These are phyloP conservation scores for Perognathus longimembris DNA, from an alignment of 2,113 vertebrate species.

Conservation along the genomic window DNA sequence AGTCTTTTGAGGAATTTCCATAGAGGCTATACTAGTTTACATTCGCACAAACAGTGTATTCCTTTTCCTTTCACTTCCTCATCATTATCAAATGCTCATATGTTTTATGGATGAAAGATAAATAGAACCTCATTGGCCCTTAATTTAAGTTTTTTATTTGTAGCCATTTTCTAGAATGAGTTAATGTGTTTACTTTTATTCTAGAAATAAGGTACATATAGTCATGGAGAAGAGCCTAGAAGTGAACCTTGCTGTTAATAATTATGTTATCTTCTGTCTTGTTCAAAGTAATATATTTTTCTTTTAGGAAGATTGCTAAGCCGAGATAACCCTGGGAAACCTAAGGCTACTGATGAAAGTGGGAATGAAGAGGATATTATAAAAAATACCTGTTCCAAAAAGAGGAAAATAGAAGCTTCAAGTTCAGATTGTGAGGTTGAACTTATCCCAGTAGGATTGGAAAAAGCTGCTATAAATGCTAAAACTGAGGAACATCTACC, in stretches of 20 bases:
- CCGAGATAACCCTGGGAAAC: constrained; percentile 71
- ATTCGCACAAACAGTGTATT: too few species aligned
- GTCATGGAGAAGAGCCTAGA: neutral
- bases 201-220: neutral
- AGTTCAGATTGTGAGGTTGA: constrained; percentile 81
- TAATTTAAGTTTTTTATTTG: neutral
- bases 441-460: constrained; percentile 69
- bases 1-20: too few species aligned
- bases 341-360: constrained; percentile 62
- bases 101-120: constrained; percentile 36
- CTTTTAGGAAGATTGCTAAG: constrained; percentile 87
- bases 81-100: neutral
- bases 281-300: constrained; percentile 40
- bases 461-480: neutral
- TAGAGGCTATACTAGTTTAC: too few species aligned
- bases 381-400: constrained; percentile 76
- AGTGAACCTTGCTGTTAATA: constrained; percentile 34
- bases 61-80: too few species aligned
- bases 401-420: constrained; percentile 79
- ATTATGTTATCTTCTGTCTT: neutral
- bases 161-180: constrained; percentile 29
- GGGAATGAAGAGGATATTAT: constrained; percentile 63
- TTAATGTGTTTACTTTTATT: constrained; percentile 52
- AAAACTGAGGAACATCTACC: constrained; percentile 55
- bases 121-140: neutral